Conservation (phyloP, 2,797 vertebrate genomes). For the Peromyscus attwateri region DNA sequence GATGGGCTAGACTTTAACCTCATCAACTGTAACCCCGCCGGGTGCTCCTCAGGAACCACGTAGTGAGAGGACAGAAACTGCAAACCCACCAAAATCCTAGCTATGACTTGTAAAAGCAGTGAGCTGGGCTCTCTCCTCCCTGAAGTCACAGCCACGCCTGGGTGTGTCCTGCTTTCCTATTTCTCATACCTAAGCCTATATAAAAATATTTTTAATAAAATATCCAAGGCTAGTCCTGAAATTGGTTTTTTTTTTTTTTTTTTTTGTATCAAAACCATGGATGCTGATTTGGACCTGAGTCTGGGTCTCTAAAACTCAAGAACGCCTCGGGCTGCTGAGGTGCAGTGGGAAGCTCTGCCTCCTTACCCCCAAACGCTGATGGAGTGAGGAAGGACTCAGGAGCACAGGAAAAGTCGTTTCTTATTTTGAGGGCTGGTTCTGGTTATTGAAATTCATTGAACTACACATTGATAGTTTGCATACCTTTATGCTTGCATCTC, state of each 20-base stretch:
- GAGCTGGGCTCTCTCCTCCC: neutral
- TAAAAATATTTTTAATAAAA: neutral
- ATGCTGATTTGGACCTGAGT: neutral
- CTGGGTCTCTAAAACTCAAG: too few relatives aligned
- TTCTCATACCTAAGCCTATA: neutral
- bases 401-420: neutral
- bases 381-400: neutral
- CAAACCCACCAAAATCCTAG: neutral
- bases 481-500: neutral
- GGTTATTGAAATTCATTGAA: slow-evolving; percentile 2
- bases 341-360: too few relatives aligned
- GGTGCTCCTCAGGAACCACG: neutral
- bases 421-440: neutral
- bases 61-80: neutral
- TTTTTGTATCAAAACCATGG: neutral
- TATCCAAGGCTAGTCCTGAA: neutral
- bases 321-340: neutral
- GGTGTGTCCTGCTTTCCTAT: neutral
- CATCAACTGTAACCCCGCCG: neutral
- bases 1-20: neutral
- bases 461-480: neutral
- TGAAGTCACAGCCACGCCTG: neutral
- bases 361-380: neutral
- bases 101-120: neutral
- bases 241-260: neutral